Conservation (phyloP, 2,113 vertebrate genomes). For the Ochotona princeps region DNA sequence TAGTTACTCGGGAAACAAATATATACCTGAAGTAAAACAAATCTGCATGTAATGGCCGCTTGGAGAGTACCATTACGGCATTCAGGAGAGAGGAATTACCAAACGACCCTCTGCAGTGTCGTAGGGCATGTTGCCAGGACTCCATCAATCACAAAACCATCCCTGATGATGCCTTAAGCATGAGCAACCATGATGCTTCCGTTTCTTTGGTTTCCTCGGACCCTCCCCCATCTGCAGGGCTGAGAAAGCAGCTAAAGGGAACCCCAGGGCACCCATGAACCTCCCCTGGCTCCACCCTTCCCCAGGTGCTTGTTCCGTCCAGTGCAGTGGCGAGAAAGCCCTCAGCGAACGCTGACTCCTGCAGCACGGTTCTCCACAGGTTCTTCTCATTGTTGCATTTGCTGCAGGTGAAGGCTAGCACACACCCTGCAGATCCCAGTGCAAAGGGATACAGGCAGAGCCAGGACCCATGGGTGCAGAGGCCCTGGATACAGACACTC, state of each 20-base stretch:
- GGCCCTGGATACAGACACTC: not conserved
- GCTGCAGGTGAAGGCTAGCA: not conserved
- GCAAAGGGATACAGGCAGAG: not conserved
- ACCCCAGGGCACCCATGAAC: constrained; percentile 52
- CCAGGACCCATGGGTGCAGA: not conserved
- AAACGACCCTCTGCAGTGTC: not conserved
- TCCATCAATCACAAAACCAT: constrained; percentile 65
- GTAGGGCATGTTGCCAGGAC: constrained; percentile 59
- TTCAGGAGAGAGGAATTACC: constrained; percentile 48
- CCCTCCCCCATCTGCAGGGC: constrained; percentile 74
- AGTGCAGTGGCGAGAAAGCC: not conserved
- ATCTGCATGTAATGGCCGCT: constrained; percentile 69
- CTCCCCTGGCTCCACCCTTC: constrained; percentile 22
- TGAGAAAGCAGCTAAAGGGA: constrained; percentile 70
- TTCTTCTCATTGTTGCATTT: not conserved
- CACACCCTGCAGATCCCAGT: not conserved
- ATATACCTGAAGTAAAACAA: constrained; percentile 56
- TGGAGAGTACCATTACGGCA: not conserved
- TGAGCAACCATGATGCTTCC: constrained; percentile 75
- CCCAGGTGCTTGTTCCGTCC: not conserved
- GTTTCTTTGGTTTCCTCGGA: constrained; percentile 77
- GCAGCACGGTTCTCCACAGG: rapidly evolving
- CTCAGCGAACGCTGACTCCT: not conserved
- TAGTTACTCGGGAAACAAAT: constrained; percentile 59
- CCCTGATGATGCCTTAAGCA: constrained; percentile 32